Evolutionary conservation across 2,113 vertebrate species (phyloP), one percentile per base, ranked within the genome.

Genomic region (Percopsis transmontana): DNA sequence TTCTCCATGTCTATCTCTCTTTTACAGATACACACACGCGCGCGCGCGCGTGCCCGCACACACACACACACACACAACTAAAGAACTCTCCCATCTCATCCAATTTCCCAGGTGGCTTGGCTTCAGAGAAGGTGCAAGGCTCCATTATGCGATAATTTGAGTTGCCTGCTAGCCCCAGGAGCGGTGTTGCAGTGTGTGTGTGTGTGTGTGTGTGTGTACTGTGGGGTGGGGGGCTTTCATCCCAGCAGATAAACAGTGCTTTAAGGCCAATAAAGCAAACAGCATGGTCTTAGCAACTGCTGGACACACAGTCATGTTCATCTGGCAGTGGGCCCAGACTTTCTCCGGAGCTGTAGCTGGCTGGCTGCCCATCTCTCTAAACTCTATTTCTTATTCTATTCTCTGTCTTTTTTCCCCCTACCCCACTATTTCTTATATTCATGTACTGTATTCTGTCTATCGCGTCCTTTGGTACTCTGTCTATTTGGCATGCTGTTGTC

Each of bases 221-320:
- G 39, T 47, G 68, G 59, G 72, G 53, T 64, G 52, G 23, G 47
- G 62, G 62, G 64, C 67, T 83, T 84, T 86, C 62, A 81, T 76
- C 66, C 79, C 76, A 69, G 67, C 54, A 53, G 57, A 59, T 58
- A 63, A 66, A 70, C 56, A 62, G 67, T 79, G 57, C 68, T 83
- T 81, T 81, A 79, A 84, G 74, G 71, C 72, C 75, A 80, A 82
- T 79, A 71, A 66, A 81, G 77, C 65, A 84, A 86, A 89, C 69
- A 69, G 59, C 67, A 16, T 60, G 23, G 61, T 73, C 61, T 70
- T 71, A 80, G 75, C 71, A 77, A 75, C 76, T 83, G 74, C 66
- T 79, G 75, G 69, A 76, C 21, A 59, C 52, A 27, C 19, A 24
- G 61, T 45, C 62, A 66, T 77, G 72, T 83, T 84, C 55, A 72